Base-by-base conservation (phyloP, 2,888 invertebrate genomes). In the Thecophora atra region DNA sequence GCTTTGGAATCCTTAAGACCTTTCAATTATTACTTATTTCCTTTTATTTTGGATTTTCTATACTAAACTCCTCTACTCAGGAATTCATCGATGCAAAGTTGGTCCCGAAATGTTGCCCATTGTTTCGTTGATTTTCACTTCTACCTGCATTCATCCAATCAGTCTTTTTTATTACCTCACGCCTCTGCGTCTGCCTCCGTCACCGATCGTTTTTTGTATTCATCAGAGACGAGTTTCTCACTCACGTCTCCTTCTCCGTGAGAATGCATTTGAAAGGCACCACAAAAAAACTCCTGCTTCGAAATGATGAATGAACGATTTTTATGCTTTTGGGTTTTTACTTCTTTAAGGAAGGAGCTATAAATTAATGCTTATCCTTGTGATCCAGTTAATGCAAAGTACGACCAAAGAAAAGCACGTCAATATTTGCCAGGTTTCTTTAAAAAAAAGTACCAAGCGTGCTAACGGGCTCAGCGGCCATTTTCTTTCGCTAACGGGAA, bases 361-460 rank as follows among this genome's bases (percentile, higher is more conserved):
- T 75, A 77, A 76, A 77, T 77, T 76, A 78, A 77, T 77, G 75
- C 73, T 75, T 77, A 76, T 78, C 70, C 76, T 76, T 76, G 73
- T 77, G 77, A 78, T 77, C 78, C 74, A 77, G 52, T 62, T 62
- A 24, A 68, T 26, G 56, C 30, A 17, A 0, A 21, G 52, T 17
- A 28, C 4, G 11, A 7, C 24, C 7, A 54, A 54, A 19, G 44
- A 54, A 54, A 67, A 54, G 21, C 13, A 15, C 19, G 47, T 19
- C 64, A 64, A 44, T 17, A 47, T 64, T 24, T 26, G 47, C 42
- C 13, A 30, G 44, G n/a, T 21, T 63, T 63, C n/a, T 5, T 47
- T n/a, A 17, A 5, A 37, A 37, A 2, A 37, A 37, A 37, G 7
- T 37, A 37, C 37, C 7, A 8, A 2, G 37, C 11, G 6, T 11